Evolutionary conservation across 2,888 invertebrate species (phyloP).

Genomic region (Cryptops parisi): DNA sequence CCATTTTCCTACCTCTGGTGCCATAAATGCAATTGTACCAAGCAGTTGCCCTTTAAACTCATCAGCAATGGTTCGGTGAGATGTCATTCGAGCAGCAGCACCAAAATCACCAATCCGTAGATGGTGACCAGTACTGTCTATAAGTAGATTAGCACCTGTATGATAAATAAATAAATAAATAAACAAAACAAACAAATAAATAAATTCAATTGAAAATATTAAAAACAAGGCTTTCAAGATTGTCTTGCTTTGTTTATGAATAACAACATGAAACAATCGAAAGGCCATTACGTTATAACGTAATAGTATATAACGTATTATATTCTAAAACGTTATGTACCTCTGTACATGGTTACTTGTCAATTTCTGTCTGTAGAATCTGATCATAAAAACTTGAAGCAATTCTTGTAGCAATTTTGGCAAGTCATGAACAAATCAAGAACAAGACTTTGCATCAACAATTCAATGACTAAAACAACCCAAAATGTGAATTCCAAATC

Average conservation of each 20-base stretch:
- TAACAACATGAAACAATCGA: background rate
- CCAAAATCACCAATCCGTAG: conserved; percentile 37
- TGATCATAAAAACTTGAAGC: too few species aligned
- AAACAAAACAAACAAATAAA: too few species aligned
- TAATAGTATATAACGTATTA: too few species aligned
- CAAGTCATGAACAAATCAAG: background rate
- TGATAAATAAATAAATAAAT: too few species aligned
- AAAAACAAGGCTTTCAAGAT: too few species aligned
- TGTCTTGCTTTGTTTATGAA: background rate
- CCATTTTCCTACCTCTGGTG: conserved; percentile 32
- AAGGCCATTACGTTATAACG: too few species aligned
- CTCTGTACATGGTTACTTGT: too few species aligned
- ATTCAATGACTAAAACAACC: background rate
- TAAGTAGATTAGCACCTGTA: conserved; percentile 34
- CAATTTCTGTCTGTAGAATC: too few species aligned
- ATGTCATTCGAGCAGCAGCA: conserved; percentile 33
- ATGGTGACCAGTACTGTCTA: conserved; percentile 36
- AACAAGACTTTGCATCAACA: background rate
- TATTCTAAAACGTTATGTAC: too few species aligned
- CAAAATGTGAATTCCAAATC: too few species aligned
- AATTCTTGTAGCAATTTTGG: too few species aligned
- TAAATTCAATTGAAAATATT: too few species aligned
- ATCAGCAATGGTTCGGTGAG: conserved; percentile 31
- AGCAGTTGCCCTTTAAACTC: conserved; percentile 36
- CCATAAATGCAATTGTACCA: conserved; percentile 39